Base-by-base conservation (phyloP, 2,113 vertebrate species). In the Piaya cayana region DNA sequence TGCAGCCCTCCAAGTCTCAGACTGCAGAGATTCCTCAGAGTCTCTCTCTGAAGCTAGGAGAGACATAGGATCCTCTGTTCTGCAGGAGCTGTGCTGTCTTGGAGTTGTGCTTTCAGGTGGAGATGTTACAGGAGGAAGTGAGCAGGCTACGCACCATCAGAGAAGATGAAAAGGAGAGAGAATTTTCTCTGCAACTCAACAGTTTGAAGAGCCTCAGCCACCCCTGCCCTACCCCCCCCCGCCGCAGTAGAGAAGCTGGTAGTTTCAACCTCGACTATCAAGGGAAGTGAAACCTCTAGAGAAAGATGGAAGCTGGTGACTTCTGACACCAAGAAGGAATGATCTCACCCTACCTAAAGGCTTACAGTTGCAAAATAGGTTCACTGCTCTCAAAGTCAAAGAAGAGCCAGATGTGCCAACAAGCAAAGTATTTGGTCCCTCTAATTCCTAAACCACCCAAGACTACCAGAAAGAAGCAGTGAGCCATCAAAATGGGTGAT, bases 401-500 rank as follows among this genome's bases (percentile, higher is more conserved):
- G 27, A 34, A 29, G 8, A 80, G 36, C 15, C 18, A 75, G n/a
- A 52, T 15, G 25, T 17, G 43, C 25, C 1, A 0, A 20, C 43
- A 58, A 69, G 32, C 7, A 23, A 58, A 58, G 27, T 11, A 34
- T 19, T 34, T 53, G 50, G 10, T 42, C 20, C n/a, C 49, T 59
- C 39, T 19, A 63, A 45, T 5, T 15, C 45, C 17, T 47, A 83
- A 62, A 37, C 32, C 34, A 55, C 0, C 0, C 25, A 47, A n/a
- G 50, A 16, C 32, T 55, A 49, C 27, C 32, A 43, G 25, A 23
- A 88, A 60, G 30, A 49, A 88, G 69, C 1, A 5, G 2, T 2
- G 2, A 13, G 12, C 17, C 27, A 81, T 26, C 0, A 5, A 13
- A 47, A 63, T 0, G 9, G 14, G 45, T 15, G 29, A 45, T 6